Percentiles rank a stretch among this genome's conserved stretches.
These are phyloP conservation scores for Pediacus dermestoides DNA, from an alignment of 2,888 invertebrate genomes.

Conservation along the genomic window DNA sequence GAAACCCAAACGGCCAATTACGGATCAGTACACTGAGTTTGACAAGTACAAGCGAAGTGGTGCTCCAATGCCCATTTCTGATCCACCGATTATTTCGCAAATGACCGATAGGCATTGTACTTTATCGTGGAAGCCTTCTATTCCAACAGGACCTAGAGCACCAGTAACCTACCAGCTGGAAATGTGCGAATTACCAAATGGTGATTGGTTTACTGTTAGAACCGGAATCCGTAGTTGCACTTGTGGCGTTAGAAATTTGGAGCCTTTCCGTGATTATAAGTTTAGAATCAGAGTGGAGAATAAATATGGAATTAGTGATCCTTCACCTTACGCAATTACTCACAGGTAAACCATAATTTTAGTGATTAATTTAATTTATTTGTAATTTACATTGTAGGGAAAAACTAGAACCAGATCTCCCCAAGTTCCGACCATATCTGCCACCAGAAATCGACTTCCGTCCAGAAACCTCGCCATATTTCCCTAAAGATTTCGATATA, in stretches of 20 bases:
- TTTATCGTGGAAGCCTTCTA: constrained; percentile 90
- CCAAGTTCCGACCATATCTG: constrained; percentile 75
- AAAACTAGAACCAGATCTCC: constrained; percentile 74
- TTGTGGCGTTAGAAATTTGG: constrained; percentile 84
- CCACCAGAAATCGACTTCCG: constrained; percentile 78
- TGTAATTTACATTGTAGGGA: constrained; percentile 50
- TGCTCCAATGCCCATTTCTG: constrained; percentile 81
- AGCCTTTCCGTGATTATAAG: constrained; percentile 91
- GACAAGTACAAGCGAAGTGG: constrained; percentile 80
- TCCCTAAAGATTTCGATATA: constrained; percentile 89
- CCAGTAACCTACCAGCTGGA: constrained; percentile 95
- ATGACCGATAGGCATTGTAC: constrained; percentile 88
- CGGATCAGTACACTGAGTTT: constrained; percentile 79
- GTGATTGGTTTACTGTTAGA: constrained; percentile 88
- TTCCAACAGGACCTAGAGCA: constrained; percentile 79
- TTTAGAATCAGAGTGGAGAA: constrained; percentile 96
- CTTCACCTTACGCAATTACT: constrained; percentile 85
- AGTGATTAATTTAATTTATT: neutral
- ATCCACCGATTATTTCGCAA: constrained; percentile 87
- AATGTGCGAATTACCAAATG: constrained; percentile 87
- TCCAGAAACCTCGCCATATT: constrained; percentile 81
- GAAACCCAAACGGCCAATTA: constrained; percentile 62
- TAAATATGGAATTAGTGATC: constrained; percentile 93
- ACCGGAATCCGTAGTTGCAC: constrained; percentile 83
- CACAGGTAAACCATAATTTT: constrained; percentile 50